Evolutionary conservation across 2,113 vertebrate species (phyloP).

Genomic region (Ammodytes dubius): DNA sequence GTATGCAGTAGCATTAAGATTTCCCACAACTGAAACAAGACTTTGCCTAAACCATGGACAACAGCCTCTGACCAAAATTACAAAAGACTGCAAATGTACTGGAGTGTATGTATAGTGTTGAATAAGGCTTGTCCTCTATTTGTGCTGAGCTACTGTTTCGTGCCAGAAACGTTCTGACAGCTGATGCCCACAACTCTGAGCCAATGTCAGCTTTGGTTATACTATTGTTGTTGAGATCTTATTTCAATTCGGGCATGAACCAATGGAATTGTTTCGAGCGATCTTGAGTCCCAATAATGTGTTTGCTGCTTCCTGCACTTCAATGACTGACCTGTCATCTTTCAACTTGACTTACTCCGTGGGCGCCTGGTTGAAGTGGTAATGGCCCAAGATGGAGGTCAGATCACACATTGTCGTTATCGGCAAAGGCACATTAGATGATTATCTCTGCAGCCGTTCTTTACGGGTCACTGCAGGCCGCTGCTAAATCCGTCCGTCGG

Average conservation of each 20-base stretch:
- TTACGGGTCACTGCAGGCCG: conserved; percentile 45
- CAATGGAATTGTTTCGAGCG: conserved; percentile 16
- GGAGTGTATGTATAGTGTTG: not conserved
- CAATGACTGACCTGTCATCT: conserved; percentile 27
- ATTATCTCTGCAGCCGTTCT: conserved; percentile 62
- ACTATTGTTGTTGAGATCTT: conserved; percentile 18
- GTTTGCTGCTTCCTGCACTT: conserved; percentile 9
- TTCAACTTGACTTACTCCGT: conserved; percentile 22
- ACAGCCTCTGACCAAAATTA: not conserved
- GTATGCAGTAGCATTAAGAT: not conserved
- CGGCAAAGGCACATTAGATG: conserved; percentile 56
- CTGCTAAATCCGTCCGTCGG: conserved; percentile 48
- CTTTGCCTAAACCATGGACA: not conserved
- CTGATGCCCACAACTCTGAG: conserved; percentile 8
- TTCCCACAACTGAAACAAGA: not conserved
- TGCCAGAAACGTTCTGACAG: not conserved
- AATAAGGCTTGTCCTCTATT: conserved; percentile 1
- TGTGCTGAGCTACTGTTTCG: not conserved
- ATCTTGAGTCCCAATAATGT: conserved; percentile 17
- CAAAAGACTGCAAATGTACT: not conserved
- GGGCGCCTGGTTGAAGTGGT: conserved; percentile 52
- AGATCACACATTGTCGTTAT: conserved; percentile 56
- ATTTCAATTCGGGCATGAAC: conserved; percentile 22
- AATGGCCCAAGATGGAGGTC: conserved; percentile 68
- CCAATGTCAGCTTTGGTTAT: not conserved